Evolutionary conservation across 2,113 vertebrate genomes (phyloP).

Genomic region (Serranochromis macrocephalus): DNA sequence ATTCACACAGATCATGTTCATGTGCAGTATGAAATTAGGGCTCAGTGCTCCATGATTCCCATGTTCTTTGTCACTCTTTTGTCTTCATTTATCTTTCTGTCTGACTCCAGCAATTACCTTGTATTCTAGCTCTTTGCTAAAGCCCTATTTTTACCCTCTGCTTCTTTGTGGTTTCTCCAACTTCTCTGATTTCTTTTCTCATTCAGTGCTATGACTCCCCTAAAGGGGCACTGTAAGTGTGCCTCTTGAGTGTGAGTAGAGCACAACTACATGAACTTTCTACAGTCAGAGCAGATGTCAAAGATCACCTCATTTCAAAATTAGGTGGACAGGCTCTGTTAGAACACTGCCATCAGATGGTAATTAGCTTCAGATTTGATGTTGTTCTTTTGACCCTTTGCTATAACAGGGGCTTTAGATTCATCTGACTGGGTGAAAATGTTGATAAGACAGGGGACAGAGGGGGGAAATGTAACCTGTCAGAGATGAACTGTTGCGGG

Average conservation of each 20-base stretch:
- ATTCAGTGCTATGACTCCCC: neutral
- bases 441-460: neutral
- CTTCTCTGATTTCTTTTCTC: neutral
- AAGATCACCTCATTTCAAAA: neutral
- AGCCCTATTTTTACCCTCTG: neutral
- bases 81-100: neutral
- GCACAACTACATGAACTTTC: constrained; percentile 19
- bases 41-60: neutral
- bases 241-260: constrained; percentile 5
- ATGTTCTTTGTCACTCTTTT: neutral
- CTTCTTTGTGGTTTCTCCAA: neutral
- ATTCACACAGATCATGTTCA: neutral
- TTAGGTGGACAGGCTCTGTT: neutral
- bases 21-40: neutral
- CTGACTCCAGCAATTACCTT: neutral
- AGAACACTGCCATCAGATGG: neutral
- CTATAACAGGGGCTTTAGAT: neutral
- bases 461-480: constrained; percentile 1
- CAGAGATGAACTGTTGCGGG: constrained; percentile 30
- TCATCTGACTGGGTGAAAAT: neutral
- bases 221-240: neutral
- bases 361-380: constrained; percentile 17
- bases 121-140: neutral
- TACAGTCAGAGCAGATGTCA: constrained; percentile 1
- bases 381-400: neutral